These are phyloP conservation scores for Clangula hyemalis DNA, from an alignment of 2,797 vertebrate genomes.

Conservation along the genomic window DNA sequence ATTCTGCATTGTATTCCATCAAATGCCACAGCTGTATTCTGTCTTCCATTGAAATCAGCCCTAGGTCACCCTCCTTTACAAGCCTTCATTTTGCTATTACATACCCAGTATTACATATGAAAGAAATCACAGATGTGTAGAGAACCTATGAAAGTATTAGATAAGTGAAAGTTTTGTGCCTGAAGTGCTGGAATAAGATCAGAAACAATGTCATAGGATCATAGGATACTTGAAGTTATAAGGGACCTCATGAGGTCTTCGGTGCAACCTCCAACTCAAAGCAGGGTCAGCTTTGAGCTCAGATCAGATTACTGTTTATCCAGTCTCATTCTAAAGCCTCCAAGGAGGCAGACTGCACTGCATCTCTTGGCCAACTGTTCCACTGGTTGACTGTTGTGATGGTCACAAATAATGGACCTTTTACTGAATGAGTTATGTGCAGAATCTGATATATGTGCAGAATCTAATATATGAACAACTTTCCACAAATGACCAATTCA, in stretches of 20 bases:
- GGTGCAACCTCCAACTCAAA: not conserved
- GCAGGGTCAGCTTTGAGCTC: not conserved
- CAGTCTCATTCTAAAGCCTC: not conserved
- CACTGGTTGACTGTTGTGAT: fast-evolving
- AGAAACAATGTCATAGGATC: not conserved
- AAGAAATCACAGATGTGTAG: not conserved
- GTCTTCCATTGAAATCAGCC: not conserved
- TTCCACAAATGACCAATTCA: not conserved
- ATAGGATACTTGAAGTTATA: not conserved
- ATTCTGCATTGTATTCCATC: not conserved
- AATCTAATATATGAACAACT: not conserved
- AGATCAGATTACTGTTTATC: not conserved
- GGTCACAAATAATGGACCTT: not conserved
- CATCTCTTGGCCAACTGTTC: not conserved
- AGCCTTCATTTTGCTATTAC: not conserved
- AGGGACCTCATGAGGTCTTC: not conserved
- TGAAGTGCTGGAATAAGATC: not conserved
- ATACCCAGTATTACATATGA: not conserved
- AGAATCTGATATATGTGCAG: not conserved
- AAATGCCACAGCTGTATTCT: fast-evolving
- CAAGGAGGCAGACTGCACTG: not conserved
- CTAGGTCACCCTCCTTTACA: not conserved
- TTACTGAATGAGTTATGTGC: not conserved
- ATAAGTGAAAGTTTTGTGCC: not conserved
- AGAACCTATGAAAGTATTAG: not conserved